Evolutionary conservation across 2,888 invertebrate genomes (phyloP).

Genomic region (Sphinx pinastri): DNA sequence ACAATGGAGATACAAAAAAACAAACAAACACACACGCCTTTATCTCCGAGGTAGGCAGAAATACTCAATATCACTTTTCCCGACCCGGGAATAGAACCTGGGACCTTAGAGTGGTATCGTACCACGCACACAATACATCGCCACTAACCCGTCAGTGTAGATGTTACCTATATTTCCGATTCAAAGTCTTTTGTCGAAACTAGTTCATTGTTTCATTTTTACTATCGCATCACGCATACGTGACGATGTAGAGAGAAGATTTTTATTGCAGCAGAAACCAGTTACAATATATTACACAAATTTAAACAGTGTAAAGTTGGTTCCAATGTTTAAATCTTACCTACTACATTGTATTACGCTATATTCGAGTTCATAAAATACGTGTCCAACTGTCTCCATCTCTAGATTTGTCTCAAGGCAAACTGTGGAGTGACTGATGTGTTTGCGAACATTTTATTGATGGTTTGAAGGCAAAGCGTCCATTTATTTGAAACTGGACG

Average conservation of each 20-base stretch:
- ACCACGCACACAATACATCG: no score
- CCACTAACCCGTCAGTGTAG: no score
- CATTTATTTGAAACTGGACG: conserved; percentile 65
- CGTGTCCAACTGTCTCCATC: conserved; percentile 21
- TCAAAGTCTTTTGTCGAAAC: neutral
- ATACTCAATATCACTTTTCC: no score
- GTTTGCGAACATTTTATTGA: conserved; percentile 68
- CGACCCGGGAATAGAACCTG: no score
- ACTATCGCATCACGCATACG: neutral
- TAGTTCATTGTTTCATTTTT: neutral
- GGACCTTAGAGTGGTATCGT: no score
- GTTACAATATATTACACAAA: neutral
- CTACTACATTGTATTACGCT: neutral
- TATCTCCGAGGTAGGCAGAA: no score
- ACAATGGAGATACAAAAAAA: no score
- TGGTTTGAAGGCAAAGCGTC: conserved; percentile 57
- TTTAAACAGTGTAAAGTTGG: neutral
- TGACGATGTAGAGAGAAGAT: neutral
- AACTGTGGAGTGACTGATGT: conserved; percentile 50
- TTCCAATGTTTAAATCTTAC: neutral
- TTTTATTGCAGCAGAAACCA: neutral
- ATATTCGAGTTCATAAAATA: conserved; percentile 1
- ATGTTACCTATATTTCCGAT: no score
- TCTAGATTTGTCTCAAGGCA: conserved; percentile 46
- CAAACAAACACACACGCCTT: no score